Percentiles rank a stretch among this genome's conserved stretches.
phyloP scores from a whole-genome alignment of 2,113 vertebrate species.

The Pithys albifrons region DNA sequence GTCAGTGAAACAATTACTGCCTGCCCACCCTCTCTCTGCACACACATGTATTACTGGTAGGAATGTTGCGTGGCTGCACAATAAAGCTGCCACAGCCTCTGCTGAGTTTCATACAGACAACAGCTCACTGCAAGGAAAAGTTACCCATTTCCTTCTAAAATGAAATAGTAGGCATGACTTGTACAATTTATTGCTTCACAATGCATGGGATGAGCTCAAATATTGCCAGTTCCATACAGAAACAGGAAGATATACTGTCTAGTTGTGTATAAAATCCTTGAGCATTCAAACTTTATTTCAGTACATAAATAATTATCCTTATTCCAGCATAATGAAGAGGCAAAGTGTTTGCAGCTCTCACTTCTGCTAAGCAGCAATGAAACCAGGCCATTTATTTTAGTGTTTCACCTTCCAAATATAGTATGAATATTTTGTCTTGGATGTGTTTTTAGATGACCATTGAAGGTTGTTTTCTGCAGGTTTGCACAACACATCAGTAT shows the following conservation, averaged over 20 bases:
- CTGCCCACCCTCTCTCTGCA: neutral
- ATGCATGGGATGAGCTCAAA: neutral
- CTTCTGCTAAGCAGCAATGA: neutral
- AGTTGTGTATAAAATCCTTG: neutral
- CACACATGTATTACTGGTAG: constrained; percentile 12
- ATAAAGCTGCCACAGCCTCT: neutral
- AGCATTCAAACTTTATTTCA: neutral
- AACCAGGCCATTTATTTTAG: neutral
- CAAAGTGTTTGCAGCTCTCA: neutral
- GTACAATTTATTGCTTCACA: neutral
- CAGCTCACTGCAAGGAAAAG: neutral
- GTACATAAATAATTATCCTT: neutral
- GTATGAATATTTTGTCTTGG: neutral
- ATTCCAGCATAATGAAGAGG: neutral
- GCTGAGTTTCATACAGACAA: accelerated
- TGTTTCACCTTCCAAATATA: neutral
- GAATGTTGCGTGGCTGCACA: constrained; percentile 47
- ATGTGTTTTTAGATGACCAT: neutral
- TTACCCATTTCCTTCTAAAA: neutral
- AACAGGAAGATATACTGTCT: neutral
- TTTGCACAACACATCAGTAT: neutral
- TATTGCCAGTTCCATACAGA: neutral
- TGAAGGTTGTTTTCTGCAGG: neutral
- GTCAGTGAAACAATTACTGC: constrained; percentile 64
- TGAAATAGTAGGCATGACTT: neutral